Conservation (phyloP, 1,140 invertebrate species). For the Ctenoplectra terminalis region DNA sequence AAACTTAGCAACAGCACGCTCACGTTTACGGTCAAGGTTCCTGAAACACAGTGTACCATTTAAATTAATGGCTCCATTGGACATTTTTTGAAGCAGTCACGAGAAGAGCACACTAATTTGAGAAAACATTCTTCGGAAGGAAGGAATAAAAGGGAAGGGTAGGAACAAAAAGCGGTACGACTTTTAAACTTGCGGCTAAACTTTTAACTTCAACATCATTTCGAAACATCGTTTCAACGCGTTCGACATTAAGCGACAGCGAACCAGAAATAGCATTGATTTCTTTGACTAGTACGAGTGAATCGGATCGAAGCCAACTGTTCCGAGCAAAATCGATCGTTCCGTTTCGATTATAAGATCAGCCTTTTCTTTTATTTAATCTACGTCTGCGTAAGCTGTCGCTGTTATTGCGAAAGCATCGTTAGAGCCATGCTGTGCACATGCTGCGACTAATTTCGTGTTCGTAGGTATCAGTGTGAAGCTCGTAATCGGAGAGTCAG, state of each 20-base stretch:
- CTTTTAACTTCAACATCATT: not conserved
- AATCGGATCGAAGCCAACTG: not conserved
- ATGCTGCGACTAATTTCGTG: slow-evolving; percentile 70
- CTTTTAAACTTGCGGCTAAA: not conserved
- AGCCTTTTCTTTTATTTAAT: not conserved
- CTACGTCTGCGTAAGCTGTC: slow-evolving; percentile 56
- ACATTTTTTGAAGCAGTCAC: not conserved
- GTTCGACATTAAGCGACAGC: not conserved
- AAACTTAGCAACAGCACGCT: slow-evolving; percentile 95
- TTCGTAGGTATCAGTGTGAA: slow-evolving; percentile 24
- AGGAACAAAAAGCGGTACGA: no score
- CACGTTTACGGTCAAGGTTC: slow-evolving; percentile 94
- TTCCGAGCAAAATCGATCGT: not conserved
- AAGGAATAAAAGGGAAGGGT: slow-evolving; percentile 29
- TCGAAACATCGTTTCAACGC: not conserved
- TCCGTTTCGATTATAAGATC: not conserved
- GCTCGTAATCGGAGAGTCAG: slow-evolving; percentile 17
- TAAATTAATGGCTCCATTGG: not conserved
- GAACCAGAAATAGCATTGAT: not conserved
- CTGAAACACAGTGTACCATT: slow-evolving; percentile 81
- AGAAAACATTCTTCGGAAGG: slow-evolving; percentile 3
- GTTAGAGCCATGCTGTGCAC: slow-evolving; percentile 77
- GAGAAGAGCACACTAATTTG: slow-evolving; percentile 35
- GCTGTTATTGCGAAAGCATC: slow-evolving; percentile 68
- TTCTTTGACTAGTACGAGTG: slow-evolving; percentile 2